phyloP scores from a whole-genome alignment of 2,113 vertebrate genomes.

The Perca schrenkii region DNA sequence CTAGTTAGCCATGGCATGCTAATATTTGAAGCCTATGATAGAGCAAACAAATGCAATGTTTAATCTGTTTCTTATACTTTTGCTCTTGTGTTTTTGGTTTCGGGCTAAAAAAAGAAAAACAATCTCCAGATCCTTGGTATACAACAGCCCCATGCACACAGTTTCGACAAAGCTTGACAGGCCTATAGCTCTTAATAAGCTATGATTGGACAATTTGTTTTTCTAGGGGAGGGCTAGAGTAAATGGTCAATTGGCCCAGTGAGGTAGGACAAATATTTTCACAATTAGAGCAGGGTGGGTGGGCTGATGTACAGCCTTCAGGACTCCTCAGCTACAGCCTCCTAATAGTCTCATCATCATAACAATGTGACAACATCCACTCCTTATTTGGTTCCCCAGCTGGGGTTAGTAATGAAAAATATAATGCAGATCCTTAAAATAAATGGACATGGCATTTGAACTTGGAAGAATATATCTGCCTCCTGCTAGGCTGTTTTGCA shows the following conservation, averaged over 20 bases:
- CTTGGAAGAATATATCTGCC: constrained; percentile 21
- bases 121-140: background rate
- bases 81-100: background rate
- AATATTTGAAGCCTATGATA: background rate
- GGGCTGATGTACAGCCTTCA: background rate
- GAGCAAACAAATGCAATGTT: background rate
- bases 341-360: constrained; percentile 20
- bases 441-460: constrained; percentile 10
- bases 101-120: fast-evolving
- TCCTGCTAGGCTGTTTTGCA: constrained; percentile 15
- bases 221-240: background rate
- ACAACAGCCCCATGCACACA: background rate
- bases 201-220: background rate
- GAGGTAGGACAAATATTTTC: background rate
- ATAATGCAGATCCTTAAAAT: constrained; percentile 20
- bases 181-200: background rate
- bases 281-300: constrained; percentile 4
- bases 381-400: background rate
- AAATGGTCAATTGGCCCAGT: background rate
- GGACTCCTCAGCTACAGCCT: background rate
- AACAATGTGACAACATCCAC: constrained; percentile 4
- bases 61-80: background rate
- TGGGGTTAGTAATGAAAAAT: constrained; percentile 26
- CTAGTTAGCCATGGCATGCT: background rate
- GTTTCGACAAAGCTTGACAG: background rate